phyloP scores from a whole-genome alignment of 2,888 invertebrate species.

The Barypeithes pellucidus region DNA sequence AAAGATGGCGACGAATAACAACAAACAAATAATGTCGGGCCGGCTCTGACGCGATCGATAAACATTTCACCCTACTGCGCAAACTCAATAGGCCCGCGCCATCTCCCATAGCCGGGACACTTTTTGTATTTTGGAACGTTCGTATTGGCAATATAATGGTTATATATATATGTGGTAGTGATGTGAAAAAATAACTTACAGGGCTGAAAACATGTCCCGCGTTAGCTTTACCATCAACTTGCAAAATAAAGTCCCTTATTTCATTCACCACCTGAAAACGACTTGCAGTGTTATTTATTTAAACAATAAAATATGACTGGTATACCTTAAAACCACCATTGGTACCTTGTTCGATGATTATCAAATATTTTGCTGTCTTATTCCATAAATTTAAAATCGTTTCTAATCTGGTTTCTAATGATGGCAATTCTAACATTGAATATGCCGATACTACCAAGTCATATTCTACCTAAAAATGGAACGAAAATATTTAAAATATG shows the following conservation, averaged over 20 bases:
- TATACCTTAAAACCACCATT: conserved; percentile 83
- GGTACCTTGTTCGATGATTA: conserved; percentile 89
- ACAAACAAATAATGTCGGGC: no score
- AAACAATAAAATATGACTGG: not conserved
- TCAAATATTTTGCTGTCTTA: conserved; percentile 86
- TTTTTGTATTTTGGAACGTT: no score
- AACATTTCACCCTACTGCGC: no score
- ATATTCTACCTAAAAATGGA: conserved; percentile 77
- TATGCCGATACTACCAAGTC: conserved; percentile 88
- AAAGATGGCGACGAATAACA: no score
- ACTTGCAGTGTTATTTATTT: not conserved
- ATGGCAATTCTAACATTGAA: conserved; percentile 86
- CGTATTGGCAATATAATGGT: no score
- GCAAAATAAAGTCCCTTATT: conserved; percentile 86
- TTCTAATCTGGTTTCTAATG: conserved; percentile 78
- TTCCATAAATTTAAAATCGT: conserved; percentile 87
- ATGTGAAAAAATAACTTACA: conserved; percentile 71
- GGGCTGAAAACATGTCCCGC: conserved; percentile 83
- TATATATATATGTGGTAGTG: not conserved
- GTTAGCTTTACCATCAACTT: conserved; percentile 67
- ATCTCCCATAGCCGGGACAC: no score
- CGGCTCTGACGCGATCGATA: no score
- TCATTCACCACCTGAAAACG: conserved; percentile 79
- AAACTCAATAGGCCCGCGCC: no score
- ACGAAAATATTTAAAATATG: no score